Evolutionary conservation across 2,113 vertebrate species (phyloP), one percentile per base, ranked within the genome.

Genomic region (Urocolius indicus): DNA sequence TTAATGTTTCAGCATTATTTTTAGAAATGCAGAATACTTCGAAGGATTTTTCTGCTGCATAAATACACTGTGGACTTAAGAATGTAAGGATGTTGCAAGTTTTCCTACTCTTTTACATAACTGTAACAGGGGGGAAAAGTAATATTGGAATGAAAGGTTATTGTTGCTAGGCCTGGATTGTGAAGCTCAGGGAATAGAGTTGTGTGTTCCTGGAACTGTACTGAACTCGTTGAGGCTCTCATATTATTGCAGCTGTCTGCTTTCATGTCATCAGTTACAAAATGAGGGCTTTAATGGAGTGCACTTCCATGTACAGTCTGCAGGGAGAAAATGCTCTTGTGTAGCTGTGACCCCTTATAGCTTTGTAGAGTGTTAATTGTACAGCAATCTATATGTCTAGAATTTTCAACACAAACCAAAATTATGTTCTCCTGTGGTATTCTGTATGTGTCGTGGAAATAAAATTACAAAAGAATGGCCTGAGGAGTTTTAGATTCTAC

Each of bases 191-290:
- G 77, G 77, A 87, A 48, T 6, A 34, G 74, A 82, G 58, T 62
- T 89, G 66, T 36, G 4, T 69, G 24, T 91, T 87, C 74, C 87
- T 91, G 66, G 87, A 88, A 84, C 72, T 95, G 83, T 17, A 19
- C 12, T 92, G 73, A 52, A 51, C 41, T 94, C 87, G 51, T 74
- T 89, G 89, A 84, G 67, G 77, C 94, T 93, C 73, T 81, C 94
- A 69, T 82, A 29, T 95, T 84, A 84, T 77, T 94, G 94, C 94
- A 96, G 94, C 94, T 94, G 95, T 77, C 72, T 84, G 90, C 80
- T 84, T 94, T 75, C 54, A 81, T 94, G 89, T 89, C 91, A 82
- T 78, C 41, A 3, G 69, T 78, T 87, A 52, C 62, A 78, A 87
- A 92, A 71, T 6, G 69, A 90, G 87, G 45, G 22, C 68, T 91